A percentile compares a stretch with the other conserved stretches of the same genome.
Evolutionary conservation across 2,113 vertebrate genomes (phyloP).

Genomic region (Crocuta crocuta): DNA sequence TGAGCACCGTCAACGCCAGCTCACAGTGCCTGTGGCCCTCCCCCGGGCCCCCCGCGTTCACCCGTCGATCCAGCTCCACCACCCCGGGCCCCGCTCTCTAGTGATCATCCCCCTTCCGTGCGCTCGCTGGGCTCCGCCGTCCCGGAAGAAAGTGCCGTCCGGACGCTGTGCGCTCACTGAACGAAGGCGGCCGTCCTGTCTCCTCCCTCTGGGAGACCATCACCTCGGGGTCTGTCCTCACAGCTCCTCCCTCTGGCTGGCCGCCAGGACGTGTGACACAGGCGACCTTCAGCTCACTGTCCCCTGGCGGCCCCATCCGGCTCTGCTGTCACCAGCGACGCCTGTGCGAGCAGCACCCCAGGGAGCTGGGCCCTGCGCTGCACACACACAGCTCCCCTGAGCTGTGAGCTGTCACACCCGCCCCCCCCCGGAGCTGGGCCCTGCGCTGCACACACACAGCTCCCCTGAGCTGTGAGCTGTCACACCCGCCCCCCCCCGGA

Average conservation of each 20-base stretch:
- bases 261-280: neutral
- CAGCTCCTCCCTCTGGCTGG: neutral
- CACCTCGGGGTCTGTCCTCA: neutral
- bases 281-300: neutral
- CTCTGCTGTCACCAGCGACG: neutral
- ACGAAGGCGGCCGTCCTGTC: neutral
- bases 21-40: too few species aligned
- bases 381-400: too few species aligned
- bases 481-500: too few species aligned
- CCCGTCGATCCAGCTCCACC: neutral
- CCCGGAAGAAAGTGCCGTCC: neutral
- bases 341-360: rapidly evolving
- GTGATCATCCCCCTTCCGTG: rapidly evolving
- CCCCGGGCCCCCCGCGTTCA: neutral
- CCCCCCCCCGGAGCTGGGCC: too few species aligned
- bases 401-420: too few species aligned
- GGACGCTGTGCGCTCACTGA: rapidly evolving
- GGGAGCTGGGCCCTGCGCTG: too few species aligned
- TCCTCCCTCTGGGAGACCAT: neutral
- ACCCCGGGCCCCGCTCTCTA: rapidly evolving
- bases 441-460: too few species aligned
- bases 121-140: neutral
- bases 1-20: rapidly evolving
- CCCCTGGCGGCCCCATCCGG: neutral
- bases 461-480: too few species aligned